phyloP scores from a whole-genome alignment of 1,140 invertebrate genomes.

The Zaprionus gabonicus region DNA sequence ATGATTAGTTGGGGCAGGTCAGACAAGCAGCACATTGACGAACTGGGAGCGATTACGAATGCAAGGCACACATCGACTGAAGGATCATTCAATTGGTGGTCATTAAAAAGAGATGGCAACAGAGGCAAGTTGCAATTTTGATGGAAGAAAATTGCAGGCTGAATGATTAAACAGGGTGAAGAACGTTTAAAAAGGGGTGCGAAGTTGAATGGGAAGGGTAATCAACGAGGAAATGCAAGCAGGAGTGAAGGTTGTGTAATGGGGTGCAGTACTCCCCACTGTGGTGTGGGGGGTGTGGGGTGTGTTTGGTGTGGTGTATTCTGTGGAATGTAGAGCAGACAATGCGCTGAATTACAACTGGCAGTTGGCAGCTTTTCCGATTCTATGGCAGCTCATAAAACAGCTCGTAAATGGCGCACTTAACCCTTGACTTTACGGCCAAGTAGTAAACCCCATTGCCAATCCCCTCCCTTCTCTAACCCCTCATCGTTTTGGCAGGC shows the following conservation, averaged over 20 bases:
- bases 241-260: not conserved
- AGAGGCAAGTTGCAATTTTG: conserved; percentile 32
- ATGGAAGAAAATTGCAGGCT: conserved; percentile 51
- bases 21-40: conserved; percentile 15
- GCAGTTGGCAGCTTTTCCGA: conserved; percentile 27
- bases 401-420: conserved; percentile 40
- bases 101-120: conserved; percentile 33
- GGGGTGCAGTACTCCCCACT: not conserved
- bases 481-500: conserved; percentile 73
- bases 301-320: conserved; percentile 1
- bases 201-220: conserved; percentile 37
- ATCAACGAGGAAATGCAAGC: conserved; percentile 29
- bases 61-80: not conserved
- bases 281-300: not conserved
- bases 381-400: conserved; percentile 65
- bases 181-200: conserved; percentile 61
- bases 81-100: conserved; percentile 32
- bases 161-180: conserved; percentile 53
- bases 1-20: conserved; percentile 38
- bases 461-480: too few species aligned
- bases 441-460: conserved; percentile 21
- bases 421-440: conserved; percentile 48
- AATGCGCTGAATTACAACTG: conserved; percentile 25
- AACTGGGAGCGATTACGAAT: conserved; percentile 27
- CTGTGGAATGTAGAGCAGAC: conserved; percentile 25